Conservation (phyloP, 2,113 vertebrate species). For the Dipodomys stephensi region DNA sequence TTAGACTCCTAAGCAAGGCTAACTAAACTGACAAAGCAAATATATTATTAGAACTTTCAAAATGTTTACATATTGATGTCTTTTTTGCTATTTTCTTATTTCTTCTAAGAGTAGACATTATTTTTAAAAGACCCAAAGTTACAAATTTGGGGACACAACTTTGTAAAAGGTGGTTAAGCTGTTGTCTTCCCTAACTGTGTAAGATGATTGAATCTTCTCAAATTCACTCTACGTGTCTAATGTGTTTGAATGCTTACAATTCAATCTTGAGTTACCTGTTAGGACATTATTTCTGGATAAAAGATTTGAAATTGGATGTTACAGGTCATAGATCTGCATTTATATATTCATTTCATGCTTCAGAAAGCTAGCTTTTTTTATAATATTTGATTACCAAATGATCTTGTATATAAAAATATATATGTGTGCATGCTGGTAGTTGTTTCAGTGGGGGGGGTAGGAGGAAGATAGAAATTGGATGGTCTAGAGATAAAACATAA, state of each 20-base stretch:
- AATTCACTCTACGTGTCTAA: conserved; percentile 69
- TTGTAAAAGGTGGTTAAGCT: not conserved
- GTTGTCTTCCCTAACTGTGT: conserved; percentile 42
- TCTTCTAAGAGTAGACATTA: conserved; percentile 18
- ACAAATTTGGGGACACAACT: conserved; percentile 16
- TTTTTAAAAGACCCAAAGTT: not conserved
- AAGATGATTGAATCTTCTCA: conserved; percentile 59
- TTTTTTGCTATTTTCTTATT: conserved; percentile 44
- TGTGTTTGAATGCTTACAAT: conserved; percentile 76
- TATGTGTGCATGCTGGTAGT: conserved; percentile 39
- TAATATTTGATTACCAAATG: conserved; percentile 80
- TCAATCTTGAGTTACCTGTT: conserved; percentile 75
- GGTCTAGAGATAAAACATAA: not conserved
- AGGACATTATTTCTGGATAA: conserved; percentile 71
- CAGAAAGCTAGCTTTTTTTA: conserved; percentile 75
- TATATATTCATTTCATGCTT: conserved; percentile 85
- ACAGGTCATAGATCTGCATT: conserved; percentile 82
- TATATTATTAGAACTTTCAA: conserved; percentile 38
- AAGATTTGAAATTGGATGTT: conserved; percentile 84
- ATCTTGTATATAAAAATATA: conserved; percentile 70
- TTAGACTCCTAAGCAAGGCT: not conserved
- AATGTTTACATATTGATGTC: not conserved
- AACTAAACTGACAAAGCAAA: not conserved
- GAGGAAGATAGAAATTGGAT: conserved; percentile 37
- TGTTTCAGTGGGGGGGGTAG: not conserved